Percentiles rank a stretch among this genome's conserved stretches.
These are phyloP conservation scores for Pyrocephalus nanus DNA, from an alignment of 2,797 vertebrate genomes.

Conservation along the genomic window DNA sequence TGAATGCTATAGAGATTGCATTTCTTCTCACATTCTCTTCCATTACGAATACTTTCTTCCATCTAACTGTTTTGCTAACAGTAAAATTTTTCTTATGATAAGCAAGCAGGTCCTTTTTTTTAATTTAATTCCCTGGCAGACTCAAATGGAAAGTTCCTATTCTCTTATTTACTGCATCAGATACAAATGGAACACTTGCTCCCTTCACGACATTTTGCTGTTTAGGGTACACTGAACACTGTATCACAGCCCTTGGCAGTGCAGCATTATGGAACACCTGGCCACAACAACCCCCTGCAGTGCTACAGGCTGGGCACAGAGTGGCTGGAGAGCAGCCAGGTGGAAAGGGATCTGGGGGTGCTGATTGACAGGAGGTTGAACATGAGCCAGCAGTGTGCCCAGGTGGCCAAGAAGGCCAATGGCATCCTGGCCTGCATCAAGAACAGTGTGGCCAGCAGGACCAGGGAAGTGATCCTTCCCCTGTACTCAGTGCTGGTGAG, in stretches of 20 bases:
- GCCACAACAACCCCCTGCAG: too few relatives aligned
- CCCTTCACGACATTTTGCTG: not conserved
- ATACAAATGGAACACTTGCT: not conserved
- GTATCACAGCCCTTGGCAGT: not conserved
- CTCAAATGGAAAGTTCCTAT: not conserved
- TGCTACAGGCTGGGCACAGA: too few relatives aligned
- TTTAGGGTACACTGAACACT: not conserved
- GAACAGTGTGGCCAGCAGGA: too few relatives aligned
- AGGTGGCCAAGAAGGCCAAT: too few relatives aligned
- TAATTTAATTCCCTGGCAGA: not conserved
- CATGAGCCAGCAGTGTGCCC: too few relatives aligned
- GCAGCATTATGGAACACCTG: not conserved
- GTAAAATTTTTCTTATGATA: not conserved
- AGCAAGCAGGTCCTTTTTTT: not conserved
- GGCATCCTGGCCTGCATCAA: too few relatives aligned
- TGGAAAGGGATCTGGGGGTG: too few relatives aligned
- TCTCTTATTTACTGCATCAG: not conserved
- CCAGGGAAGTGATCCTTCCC: too few relatives aligned
- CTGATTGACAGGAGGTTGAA: too few relatives aligned
- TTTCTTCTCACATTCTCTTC: not conserved
- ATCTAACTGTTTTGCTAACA: not conserved
- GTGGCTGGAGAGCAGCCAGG: too few relatives aligned
- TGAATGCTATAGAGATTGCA: not conserved
- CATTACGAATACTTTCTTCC: not conserved
- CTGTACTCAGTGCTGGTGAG: too few relatives aligned